These are phyloP conservation scores for Eupithecia subfuscata DNA, from an alignment of 2,888 invertebrate genomes.

Conservation along the genomic window DNA sequence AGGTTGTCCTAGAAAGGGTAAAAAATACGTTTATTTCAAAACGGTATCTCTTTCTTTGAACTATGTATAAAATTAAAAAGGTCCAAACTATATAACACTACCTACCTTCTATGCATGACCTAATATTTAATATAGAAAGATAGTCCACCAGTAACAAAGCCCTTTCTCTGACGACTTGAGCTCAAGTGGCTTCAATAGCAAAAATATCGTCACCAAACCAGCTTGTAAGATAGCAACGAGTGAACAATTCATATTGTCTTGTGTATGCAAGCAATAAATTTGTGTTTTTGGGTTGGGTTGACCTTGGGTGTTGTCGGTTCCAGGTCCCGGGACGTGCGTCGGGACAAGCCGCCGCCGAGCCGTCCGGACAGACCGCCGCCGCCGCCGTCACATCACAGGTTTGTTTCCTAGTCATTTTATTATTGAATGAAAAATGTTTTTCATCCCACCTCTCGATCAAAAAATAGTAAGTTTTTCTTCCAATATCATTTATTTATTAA, in stretches of 20 bases:
- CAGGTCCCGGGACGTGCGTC: slow-evolving; percentile 69
- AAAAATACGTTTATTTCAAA: background rate
- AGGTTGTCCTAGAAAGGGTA: slow-evolving; percentile 31
- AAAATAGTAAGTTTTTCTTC: no score
- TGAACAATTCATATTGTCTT: slow-evolving; percentile 28
- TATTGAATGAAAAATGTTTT: background rate
- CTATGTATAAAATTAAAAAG: background rate
- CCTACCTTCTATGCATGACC: slow-evolving; percentile 1
- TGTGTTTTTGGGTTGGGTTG: slow-evolving; percentile 17
- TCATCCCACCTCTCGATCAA: no score
- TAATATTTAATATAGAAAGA: background rate
- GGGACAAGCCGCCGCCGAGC: slow-evolving; percentile 60
- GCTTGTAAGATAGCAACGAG: slow-evolving; percentile 33
- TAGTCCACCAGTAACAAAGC: background rate
- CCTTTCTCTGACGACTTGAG: slow-evolving; percentile 30
- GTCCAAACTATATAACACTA: background rate
- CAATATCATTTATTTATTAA: no score
- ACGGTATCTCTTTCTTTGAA: background rate
- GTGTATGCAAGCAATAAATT: slow-evolving; percentile 14
- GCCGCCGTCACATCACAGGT: slow-evolving; percentile 31
- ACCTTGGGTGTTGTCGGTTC: slow-evolving; percentile 50
- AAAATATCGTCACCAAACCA: slow-evolving; percentile 16
- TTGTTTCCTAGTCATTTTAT: background rate
- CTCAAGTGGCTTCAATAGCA: slow-evolving; percentile 15
- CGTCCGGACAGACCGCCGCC: slow-evolving; percentile 20